Percentiles rank a stretch among this genome's conserved stretches.
These are phyloP conservation scores for Neomorphus geoffroyi DNA, from an alignment of 2,797 vertebrate species.

Conservation along the genomic window DNA sequence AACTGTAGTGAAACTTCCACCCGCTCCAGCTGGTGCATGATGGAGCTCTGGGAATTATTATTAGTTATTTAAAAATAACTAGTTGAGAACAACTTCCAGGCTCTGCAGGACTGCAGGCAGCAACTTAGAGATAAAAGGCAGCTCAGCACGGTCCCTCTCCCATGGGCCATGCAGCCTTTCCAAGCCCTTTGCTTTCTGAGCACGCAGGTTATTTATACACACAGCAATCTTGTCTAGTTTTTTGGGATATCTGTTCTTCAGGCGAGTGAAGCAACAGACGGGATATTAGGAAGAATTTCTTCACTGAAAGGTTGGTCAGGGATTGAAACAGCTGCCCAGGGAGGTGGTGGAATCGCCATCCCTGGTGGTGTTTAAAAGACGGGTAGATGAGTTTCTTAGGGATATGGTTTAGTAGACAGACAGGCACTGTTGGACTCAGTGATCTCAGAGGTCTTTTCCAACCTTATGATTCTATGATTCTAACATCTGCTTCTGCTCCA, in stretches of 20 bases:
- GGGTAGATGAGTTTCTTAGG: too few species aligned
- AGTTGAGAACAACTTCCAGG: constrained; percentile 35
- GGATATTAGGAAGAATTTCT: too few species aligned
- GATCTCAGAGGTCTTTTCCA: too few species aligned
- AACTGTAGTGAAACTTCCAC: not conserved
- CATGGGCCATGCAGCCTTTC: not conserved
- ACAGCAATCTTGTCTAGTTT: not conserved
- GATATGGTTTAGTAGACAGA: too few species aligned
- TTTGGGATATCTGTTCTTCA: not conserved
- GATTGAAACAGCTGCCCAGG: too few species aligned
- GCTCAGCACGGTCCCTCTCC: not conserved
- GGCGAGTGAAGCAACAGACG: not conserved
- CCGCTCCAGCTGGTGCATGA: not conserved
- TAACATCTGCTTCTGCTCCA: not conserved
- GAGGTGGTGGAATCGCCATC: too few species aligned
- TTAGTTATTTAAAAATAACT: constrained; percentile 44
- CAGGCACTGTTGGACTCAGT: too few species aligned
- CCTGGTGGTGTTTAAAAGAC: too few species aligned
- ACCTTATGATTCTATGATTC: too few species aligned
- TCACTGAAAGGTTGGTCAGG: too few species aligned
- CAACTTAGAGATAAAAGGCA: constrained; percentile 37
- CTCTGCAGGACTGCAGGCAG: not conserved
- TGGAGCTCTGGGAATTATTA: not conserved
- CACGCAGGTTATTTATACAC: not conserved
- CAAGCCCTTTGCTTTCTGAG: not conserved